Base-by-base conservation (phyloP, 37 sponge, comb jelly and placozoan genomes). In the Haliclona indistincta region DNA sequence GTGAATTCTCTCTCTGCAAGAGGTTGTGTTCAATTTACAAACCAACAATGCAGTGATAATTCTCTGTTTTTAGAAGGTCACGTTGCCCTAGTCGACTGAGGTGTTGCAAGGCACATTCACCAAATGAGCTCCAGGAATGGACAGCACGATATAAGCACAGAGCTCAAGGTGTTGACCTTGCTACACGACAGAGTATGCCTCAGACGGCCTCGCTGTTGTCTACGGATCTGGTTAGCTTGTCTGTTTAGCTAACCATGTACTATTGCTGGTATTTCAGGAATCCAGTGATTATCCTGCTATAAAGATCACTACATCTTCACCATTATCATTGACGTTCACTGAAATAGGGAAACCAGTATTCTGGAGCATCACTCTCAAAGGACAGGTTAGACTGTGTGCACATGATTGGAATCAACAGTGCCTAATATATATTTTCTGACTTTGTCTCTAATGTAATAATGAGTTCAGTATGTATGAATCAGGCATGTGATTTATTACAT, bases 81-180 rank as follows among this genome's bases (percentile, higher is more conserved):
- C 34, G 23, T 15, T 75, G 76, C 37, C n/a, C 63, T 22, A 20
- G 33, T 20, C 58, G 76, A 15, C 47, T 61, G 15, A 23, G 60
- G 13, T 75, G 76, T 38, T 38, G 32, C 1, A 45, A 66, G 34
- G 71, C 83, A n/a, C 83, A 83, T 45, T 43, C 23, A 19, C n/a
- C 34, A 20, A 67, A 75, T 20, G 83, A 83, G 69, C 33, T 75
- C 0, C 29, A 20, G 41, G 83, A 83, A 42, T 75, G 76, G 83
- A n/a, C 30, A 17, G 41, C 30, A 19, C 75, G 83, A 0, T 56
- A 64, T 58, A 4, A 68, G 54, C 83, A 83, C 49, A 49, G 71
- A n/a, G 19, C 39, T 0, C 32, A 32, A 11, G 34, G 73, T 5
- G 73, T 64, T 36, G 41, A 41, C 34, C n/a, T n/a, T n/a, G n/a